Evolutionary conservation across 2,797 vertebrate genomes (phyloP), one percentile per base, ranked within the genome.

Genomic region (Serranus cabrilla): DNA sequence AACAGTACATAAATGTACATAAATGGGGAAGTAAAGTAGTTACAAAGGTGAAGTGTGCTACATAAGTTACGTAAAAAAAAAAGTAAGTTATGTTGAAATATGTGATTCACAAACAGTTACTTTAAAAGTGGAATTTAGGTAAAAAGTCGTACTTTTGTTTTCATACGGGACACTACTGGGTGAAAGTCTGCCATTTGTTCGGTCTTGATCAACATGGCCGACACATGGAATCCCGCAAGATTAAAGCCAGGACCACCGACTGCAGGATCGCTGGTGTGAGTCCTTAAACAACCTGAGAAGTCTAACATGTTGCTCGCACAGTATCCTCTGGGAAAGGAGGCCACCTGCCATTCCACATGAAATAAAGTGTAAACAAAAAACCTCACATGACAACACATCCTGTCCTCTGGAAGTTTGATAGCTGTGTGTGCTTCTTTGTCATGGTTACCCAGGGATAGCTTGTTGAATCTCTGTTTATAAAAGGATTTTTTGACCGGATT

Each of bases 391-490:
- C 51, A 71, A 50, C 63, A 65, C 49, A 60, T 78, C 57, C 57
- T 74, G 62, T 71, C 51, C 45, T 60, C 12, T 58, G 58, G 43
- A 65, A 74, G 23, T 59, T 18, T 42, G 59, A 61, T 39, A n/a
- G 18, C 37, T 11, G 56, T 45, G 51, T 61, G 60, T 65, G 47
- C 42, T 37, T 82, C 69, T 73, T 67, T 82, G 72, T 84, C 68
- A 75, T 71, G 67, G 73, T 71, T 80, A 74, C 69, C 74, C 57
- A 76, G 72, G 40, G 63, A 59, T 52, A 59, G 65, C 62, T 70
- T 66, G 40, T 58, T 79, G 62, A 80, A 78, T 87, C 62, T 72
- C 67, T 80, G 55, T 87, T 80, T 69, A 74, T 80, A 73, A 81
- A 74, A 77, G 54, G 79, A 73, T 85, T 82, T 51, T 70, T 68